Conservation (phyloP, 2,113 vertebrate species). For the Scophthalmus maximus region DNA sequence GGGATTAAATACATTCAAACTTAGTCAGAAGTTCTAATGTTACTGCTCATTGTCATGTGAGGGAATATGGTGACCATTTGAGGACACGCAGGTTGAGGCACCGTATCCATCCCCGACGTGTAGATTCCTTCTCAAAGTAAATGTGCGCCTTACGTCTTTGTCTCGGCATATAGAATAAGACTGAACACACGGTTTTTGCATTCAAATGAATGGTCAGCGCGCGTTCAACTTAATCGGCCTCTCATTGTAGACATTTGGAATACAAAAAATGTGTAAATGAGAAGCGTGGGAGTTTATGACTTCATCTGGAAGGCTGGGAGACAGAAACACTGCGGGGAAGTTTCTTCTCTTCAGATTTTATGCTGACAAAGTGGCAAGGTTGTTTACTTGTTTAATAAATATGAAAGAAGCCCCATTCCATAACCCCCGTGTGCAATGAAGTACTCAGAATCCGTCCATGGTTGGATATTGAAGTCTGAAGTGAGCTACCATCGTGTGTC, state of each 20-base stretch:
- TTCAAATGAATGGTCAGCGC: neutral
- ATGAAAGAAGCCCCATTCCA: too few species aligned
- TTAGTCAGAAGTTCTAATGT: neutral
- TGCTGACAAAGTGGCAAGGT: neutral
- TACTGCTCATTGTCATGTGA: neutral
- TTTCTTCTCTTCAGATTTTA: neutral
- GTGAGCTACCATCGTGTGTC: slow-evolving; percentile 1
- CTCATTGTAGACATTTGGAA: neutral
- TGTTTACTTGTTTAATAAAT: neutral
- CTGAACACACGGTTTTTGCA: neutral
- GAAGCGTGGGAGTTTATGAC: neutral
- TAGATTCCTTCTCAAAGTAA: too few species aligned
- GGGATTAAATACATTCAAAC: too few species aligned
- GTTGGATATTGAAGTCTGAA: neutral
- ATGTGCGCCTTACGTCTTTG: neutral
- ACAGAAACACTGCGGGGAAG: neutral
- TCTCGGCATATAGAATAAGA: neutral
- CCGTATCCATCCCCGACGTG: neutral
- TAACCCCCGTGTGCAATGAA: too few species aligned
- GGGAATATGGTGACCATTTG: too few species aligned
- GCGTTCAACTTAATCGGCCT: neutral
- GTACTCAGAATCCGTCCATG: neutral
- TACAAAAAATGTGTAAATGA: neutral
- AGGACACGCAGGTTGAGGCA: neutral
- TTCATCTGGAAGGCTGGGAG: neutral